Evolutionary conservation across 64 coral and sea anemone species (phyloP).

Genomic region (Montipora foliosa): DNA sequence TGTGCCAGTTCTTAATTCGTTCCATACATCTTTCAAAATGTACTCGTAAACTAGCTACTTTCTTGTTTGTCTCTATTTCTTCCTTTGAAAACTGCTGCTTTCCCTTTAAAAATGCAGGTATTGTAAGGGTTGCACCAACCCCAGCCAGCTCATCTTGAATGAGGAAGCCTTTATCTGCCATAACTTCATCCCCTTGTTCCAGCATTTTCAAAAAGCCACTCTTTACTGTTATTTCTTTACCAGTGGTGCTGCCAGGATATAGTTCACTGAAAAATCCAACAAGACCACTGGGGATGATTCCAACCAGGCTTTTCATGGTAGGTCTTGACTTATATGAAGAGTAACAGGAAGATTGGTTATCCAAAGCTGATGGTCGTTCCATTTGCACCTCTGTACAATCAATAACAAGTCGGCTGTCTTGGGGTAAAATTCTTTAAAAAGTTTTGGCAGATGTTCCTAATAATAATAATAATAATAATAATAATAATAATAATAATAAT

Average conservation of each 20-base stretch:
- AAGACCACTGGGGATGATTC: constrained; percentile 66
- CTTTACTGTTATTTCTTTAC: constrained; percentile 64
- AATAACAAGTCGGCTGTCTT: constrained; percentile 50
- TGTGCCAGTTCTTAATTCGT: constrained; percentile 74
- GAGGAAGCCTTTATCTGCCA: constrained; percentile 33
- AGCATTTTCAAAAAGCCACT: constrained; percentile 47
- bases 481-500: too few species aligned
- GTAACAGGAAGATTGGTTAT: constrained; percentile 50
- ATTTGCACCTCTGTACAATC: constrained; percentile 72
- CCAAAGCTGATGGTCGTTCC: constrained; percentile 45
- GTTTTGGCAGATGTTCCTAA: constrained; percentile 40
- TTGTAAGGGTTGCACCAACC: too few species aligned
- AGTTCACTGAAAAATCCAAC: constrained; percentile 45
- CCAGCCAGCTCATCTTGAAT: too few species aligned
- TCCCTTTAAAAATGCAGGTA: too few species aligned
- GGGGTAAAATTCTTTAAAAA: constrained; percentile 64
- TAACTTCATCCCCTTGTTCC: constrained; percentile 29
- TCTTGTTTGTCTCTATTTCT: too few species aligned
- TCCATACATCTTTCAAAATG: constrained; percentile 64
- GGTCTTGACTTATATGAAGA: constrained; percentile 62
- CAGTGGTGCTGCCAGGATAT: constrained; percentile 57
- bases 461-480: neutral
- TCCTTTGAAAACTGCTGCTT: too few species aligned
- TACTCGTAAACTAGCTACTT: too few species aligned
- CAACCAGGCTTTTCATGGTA: constrained; percentile 55